Conservation (phyloP, 2,888 invertebrate species). For the Torymus tubicola region DNA sequence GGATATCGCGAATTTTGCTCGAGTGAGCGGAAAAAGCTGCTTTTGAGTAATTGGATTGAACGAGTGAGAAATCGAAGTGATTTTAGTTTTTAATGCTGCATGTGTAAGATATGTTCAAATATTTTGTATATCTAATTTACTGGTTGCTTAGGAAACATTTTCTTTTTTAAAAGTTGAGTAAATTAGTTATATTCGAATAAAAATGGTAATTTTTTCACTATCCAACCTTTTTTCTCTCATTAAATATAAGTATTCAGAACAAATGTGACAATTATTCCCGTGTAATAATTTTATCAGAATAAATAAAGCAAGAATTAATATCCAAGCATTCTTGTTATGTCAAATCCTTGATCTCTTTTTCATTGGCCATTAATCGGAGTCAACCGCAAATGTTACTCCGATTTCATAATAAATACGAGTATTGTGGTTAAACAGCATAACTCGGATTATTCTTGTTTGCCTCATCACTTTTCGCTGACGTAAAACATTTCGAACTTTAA, state of each 20-base stretch:
- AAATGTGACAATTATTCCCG: background rate
- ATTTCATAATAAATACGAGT: slow-evolving; percentile 29
- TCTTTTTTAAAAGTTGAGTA: too few species aligned
- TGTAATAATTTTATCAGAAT: background rate
- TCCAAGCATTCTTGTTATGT: slow-evolving; percentile 5
- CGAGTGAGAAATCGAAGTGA: background rate
- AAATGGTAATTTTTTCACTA: too few species aligned
- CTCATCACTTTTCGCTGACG: slow-evolving; percentile 22
- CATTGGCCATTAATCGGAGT: background rate
- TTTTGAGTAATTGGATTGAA: too few species aligned
- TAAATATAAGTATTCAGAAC: too few species aligned
- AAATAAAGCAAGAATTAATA: background rate
- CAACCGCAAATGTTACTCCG: slow-evolving; percentile 37
- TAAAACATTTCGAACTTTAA: background rate
- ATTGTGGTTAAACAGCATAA: slow-evolving; percentile 20
- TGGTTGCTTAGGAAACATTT: too few species aligned
- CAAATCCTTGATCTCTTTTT: slow-evolving; percentile 24
- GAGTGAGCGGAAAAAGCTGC: too few species aligned
- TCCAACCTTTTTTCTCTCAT: too few species aligned
- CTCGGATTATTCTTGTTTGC: slow-evolving; percentile 24
- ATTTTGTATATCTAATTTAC: too few species aligned
- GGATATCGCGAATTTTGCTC: too few species aligned
- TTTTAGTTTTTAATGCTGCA: too few species aligned
- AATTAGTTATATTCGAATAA: too few species aligned
- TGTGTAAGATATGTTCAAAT: too few species aligned